A percentile compares a stretch with the other conserved stretches of the same genome.
Evolutionary conservation across 1,140 invertebrate genomes (phyloP).

Genomic region (Macrostomum lignano): DNA sequence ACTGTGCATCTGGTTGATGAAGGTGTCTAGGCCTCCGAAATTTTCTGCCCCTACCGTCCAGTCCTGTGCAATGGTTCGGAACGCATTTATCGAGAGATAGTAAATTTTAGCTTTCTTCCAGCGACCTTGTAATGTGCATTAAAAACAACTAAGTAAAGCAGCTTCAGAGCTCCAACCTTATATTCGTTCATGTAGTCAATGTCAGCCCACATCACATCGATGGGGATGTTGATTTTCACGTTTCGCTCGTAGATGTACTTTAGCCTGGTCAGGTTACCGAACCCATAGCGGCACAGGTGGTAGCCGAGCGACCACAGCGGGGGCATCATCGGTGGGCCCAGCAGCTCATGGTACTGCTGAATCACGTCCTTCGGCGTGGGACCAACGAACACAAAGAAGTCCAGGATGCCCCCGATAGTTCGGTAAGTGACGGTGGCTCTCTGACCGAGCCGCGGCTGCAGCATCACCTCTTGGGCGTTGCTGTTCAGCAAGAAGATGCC

Average conservation of each 20-base stretch:
- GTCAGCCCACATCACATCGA: slow-evolving; percentile 20
- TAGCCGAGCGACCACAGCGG: slow-evolving; percentile 61
- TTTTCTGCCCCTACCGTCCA: too few species aligned
- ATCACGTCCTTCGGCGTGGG: slow-evolving; percentile 38
- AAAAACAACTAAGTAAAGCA: too few species aligned
- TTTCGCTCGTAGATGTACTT: slow-evolving; percentile 33
- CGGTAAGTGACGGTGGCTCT: slow-evolving; percentile 16
- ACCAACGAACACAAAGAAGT: slow-evolving; percentile 21
- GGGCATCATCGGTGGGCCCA: slow-evolving; percentile 49
- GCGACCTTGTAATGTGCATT: too few species aligned
- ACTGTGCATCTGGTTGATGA: too few species aligned
- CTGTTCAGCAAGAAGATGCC: slow-evolving; percentile 19
- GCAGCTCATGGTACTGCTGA: slow-evolving; percentile 40
- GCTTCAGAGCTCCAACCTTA: too few species aligned
- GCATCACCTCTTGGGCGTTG: slow-evolving; percentile 14
- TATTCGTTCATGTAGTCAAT: slow-evolving; percentile 19
- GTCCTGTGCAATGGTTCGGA: too few species aligned
- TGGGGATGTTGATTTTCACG: slow-evolving; percentile 39
- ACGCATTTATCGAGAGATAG: too few species aligned
- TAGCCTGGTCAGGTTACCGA: slow-evolving; percentile 11
- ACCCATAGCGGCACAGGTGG: too few species aligned
- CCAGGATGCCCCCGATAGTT: slow-evolving; percentile 20
- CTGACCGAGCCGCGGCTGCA: slow-evolving; percentile 11
- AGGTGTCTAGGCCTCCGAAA: too few species aligned
- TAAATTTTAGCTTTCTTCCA: too few species aligned